These are phyloP conservation scores for Caenorhabditis uteleia DNA, from an alignment of 2,888 invertebrate genomes.

Conservation along the genomic window DNA sequence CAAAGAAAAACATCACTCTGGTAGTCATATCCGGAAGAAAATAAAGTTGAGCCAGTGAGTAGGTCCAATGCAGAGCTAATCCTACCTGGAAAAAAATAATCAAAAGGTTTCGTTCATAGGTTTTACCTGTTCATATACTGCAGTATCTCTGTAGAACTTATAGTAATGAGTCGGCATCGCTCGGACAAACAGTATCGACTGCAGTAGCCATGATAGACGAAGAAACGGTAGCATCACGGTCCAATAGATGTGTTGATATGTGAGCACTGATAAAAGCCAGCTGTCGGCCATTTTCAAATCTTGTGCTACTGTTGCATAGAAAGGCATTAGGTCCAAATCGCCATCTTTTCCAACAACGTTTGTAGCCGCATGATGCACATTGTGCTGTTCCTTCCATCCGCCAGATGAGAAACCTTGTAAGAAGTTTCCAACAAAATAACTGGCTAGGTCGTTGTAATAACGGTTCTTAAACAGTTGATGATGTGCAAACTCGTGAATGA, in stretches of 20 bases:
- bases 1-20: constrained; percentile 49
- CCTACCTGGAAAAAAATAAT: constrained; percentile 52
- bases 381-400: constrained; percentile 68
- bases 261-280: constrained; percentile 56
- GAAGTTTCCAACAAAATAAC: constrained; percentile 66
- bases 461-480: constrained; percentile 65
- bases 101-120: background rate
- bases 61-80: constrained; percentile 60
- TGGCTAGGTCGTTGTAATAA: constrained; percentile 53
- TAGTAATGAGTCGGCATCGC: constrained; percentile 63
- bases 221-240: constrained; percentile 61
- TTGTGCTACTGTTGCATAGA: constrained; percentile 66
- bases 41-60: constrained; percentile 61
- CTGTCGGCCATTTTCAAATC: constrained; percentile 59
- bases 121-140: constrained; percentile 48
- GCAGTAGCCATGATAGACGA: constrained; percentile 63
- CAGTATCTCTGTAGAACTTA: constrained; percentile 51
- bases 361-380: constrained; percentile 68
- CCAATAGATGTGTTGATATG: constrained; percentile 68
- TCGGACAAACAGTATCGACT: constrained; percentile 61
- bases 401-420: constrained; percentile 67
- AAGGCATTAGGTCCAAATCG: constrained; percentile 67
- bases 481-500: constrained; percentile 63
- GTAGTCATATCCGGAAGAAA: constrained; percentile 55
- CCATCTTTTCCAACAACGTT: constrained; percentile 66